A percentile compares a stretch with the other conserved stretches of the same genome.
Evolutionary conservation across 2,888 invertebrate species (phyloP).

Genomic region (Stenchaetothrips biformis): DNA sequence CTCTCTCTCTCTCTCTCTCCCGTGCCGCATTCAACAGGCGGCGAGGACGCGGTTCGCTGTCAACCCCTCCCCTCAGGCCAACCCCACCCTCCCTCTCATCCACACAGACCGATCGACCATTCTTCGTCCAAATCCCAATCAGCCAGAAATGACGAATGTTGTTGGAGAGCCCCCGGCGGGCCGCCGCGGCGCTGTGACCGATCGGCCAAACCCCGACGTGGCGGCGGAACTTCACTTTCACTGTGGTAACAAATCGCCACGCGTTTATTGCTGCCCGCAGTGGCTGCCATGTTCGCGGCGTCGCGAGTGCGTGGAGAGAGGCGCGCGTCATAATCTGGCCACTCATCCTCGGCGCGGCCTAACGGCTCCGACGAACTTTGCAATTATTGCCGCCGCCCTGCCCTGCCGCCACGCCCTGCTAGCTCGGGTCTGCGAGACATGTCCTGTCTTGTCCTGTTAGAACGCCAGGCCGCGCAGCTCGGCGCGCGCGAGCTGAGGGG

Average conservation of each 20-base stretch:
- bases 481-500: background rate
- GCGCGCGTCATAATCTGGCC: background rate
- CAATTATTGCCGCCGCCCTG: background rate
- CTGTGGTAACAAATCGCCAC: background rate
- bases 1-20: background rate
- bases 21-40: conserved; percentile 8
- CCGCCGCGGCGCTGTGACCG: no score
- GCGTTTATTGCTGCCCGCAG: background rate
- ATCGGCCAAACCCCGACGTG: background rate
- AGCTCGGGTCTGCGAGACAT: background rate
- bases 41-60: background rate
- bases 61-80: no score
- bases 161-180: no score
- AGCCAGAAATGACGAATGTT: no score
- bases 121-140: no score
- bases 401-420: background rate
- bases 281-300: background rate
- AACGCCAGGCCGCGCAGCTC: background rate
- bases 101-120: no score
- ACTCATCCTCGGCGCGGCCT: background rate
- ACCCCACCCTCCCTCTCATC: no score
- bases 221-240: background rate
- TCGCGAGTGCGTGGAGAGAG: background rate
- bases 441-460: conserved; percentile 11
- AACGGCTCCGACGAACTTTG: background rate